Evolutionary conservation across 1,140 invertebrate genomes (phyloP).

Genomic region (Agraylea sexmaculata): DNA sequence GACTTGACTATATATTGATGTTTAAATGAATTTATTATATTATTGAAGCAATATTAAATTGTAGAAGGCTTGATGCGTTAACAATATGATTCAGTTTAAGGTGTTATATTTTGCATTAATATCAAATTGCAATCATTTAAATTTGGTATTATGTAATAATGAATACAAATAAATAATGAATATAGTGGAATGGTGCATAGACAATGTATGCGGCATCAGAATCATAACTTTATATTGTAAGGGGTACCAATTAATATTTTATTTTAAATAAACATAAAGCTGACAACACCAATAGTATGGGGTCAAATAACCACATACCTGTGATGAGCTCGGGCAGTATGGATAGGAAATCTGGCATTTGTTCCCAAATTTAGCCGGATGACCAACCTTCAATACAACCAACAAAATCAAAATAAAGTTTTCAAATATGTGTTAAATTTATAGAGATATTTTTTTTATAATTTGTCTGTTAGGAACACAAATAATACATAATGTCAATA

Average conservation of each 20-base stretch:
- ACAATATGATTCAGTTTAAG: too few relatives aligned
- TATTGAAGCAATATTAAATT: too few relatives aligned
- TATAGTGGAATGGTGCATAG: conserved; percentile 21
- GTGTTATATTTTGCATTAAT: too few relatives aligned
- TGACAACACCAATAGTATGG: conserved; percentile 39
- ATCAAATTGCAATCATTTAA: too few relatives aligned
- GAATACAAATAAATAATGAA: too few relatives aligned
- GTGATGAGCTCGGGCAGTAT: conserved; percentile 40
- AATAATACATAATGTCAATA: background rate
- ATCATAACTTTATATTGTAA: background rate
- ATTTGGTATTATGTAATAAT: too few relatives aligned
- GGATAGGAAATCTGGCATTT: conserved; percentile 37
- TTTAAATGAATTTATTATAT: too few relatives aligned
- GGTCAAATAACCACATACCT: conserved; percentile 36
- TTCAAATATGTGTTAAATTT: conserved; percentile 1
- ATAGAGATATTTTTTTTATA: conserved; percentile 2
- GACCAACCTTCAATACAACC: conserved; percentile 39
- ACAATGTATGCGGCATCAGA: conserved; percentile 7
- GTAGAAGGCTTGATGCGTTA: too few relatives aligned
- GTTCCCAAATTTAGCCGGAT: conserved; percentile 40
- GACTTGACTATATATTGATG: too few relatives aligned
- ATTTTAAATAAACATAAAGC: conserved; percentile 6
- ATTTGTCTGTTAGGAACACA: conserved; percentile 4
- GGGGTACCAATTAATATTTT: background rate
- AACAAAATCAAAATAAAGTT: background rate